These are phyloP conservation scores for Grammomys surdaster DNA, from an alignment of 2,113 vertebrate genomes.

Conservation along the genomic window DNA sequence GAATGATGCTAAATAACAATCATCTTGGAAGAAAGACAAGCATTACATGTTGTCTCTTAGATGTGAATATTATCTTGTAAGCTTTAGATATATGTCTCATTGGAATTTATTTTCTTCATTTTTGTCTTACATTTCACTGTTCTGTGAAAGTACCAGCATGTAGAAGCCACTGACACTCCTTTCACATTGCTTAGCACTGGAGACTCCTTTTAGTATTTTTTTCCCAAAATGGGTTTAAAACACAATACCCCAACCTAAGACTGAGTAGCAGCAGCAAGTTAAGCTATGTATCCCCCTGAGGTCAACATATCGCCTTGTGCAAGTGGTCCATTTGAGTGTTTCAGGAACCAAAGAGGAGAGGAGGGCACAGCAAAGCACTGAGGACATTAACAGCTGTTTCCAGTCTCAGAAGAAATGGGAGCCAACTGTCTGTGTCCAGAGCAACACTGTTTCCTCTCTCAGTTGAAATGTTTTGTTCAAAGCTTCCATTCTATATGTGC, in stretches of 20 bases:
- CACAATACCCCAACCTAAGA: slow-evolving; percentile 52
- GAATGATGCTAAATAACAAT: not conserved
- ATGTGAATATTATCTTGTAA: not conserved
- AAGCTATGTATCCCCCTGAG: slow-evolving; percentile 65
- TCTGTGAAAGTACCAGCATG: slow-evolving; percentile 75
- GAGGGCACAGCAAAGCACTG: slow-evolving; percentile 48
- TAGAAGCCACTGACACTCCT: slow-evolving; percentile 86
- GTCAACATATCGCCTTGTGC: slow-evolving; percentile 53
- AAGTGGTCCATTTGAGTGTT: slow-evolving; percentile 61
- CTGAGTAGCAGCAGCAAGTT: slow-evolving; percentile 72
- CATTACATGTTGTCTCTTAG: not conserved
- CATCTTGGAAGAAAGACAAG: not conserved
- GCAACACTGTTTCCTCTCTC: not conserved
- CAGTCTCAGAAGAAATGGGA: slow-evolving; percentile 59
- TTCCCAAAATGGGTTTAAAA: slow-evolving; percentile 69
- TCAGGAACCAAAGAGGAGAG: slow-evolving; percentile 49
- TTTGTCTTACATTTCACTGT: slow-evolving; percentile 83
- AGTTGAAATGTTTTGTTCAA: not conserved
- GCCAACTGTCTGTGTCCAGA: not conserved
- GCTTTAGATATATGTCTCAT: not conserved
- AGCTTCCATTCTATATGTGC: slow-evolving; percentile 53
- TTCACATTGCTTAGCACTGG: slow-evolving; percentile 83
- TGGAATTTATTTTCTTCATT: slow-evolving; percentile 59
- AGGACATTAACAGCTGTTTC: slow-evolving; percentile 60
- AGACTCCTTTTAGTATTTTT: slow-evolving; percentile 75